These are phyloP conservation scores for Lordiphosa clarofinis DNA, from an alignment of 1,140 invertebrate genomes.

Conservation along the genomic window DNA sequence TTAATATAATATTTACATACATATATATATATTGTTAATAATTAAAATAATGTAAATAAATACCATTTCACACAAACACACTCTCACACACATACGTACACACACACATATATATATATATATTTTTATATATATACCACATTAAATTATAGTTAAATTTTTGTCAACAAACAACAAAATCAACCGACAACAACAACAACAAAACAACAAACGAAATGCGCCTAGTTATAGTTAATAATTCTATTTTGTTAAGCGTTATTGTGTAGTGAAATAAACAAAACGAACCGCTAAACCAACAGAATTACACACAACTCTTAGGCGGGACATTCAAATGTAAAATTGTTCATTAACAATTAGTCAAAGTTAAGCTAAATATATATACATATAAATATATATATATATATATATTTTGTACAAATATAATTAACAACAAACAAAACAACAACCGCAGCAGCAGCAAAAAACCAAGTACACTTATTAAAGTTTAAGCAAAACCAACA, in stretches of 20 bases:
- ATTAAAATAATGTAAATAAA: constrained; percentile 57
- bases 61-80: constrained; percentile 24
- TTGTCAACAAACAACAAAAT: constrained; percentile 21
- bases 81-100: constrained; percentile 25
- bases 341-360: constrained; percentile 62
- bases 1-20: constrained; percentile 26
- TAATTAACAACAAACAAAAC: constrained; percentile 41
- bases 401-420: constrained; percentile 77
- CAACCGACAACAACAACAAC: constrained; percentile 19
- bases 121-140: constrained; percentile 69
- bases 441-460: constrained; percentile 52
- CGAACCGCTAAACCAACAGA: constrained; percentile 41
- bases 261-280: constrained; percentile 49
- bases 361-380: constrained; percentile 32
- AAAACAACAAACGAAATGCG: constrained; percentile 54
- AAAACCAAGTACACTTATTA: constrained; percentile 78
- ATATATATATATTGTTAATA: constrained; percentile 51
- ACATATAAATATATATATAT: constrained; percentile 48
- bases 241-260: constrained; percentile 76
- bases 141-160: constrained; percentile 69
- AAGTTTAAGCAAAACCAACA: constrained; percentile 61
- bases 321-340: constrained; percentile 28
- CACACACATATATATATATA: constrained; percentile 47
- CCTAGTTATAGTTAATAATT: constrained; percentile 71
- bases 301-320: constrained; percentile 57